Evolutionary conservation across 2,888 invertebrate genomes (phyloP).

Genomic region (Clunio marinus): DNA sequence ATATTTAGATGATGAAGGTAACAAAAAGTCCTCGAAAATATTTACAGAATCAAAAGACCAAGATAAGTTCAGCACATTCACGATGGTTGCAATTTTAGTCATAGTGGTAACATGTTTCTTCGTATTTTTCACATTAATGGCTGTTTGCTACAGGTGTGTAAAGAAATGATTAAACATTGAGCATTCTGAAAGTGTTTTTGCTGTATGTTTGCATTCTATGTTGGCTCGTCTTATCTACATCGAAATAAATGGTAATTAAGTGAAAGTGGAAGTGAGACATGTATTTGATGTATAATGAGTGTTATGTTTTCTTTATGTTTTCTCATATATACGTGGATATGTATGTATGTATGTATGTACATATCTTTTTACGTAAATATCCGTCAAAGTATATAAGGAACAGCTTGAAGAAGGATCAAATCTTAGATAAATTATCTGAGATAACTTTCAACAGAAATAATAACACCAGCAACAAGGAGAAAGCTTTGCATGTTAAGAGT

Average conservation of each 20-base stretch:
- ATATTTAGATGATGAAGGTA: too few relatives aligned
- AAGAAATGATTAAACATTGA: not conserved
- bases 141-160: constrained; percentile 88
- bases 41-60: constrained; percentile 68
- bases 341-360: too few relatives aligned
- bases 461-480: too few relatives aligned
- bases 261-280: not conserved
- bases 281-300: not conserved
- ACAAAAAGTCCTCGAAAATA: too few relatives aligned
- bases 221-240: not conserved
- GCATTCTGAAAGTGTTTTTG: too few relatives aligned
- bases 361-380: too few relatives aligned
- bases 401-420: too few relatives aligned
- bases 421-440: too few relatives aligned
- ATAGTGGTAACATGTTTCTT: constrained; percentile 89
- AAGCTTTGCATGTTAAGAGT: too few relatives aligned
- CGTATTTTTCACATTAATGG: constrained; percentile 92
- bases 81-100: constrained; percentile 89
- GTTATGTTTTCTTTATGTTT: not conserved
- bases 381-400: not conserved
- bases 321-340: too few relatives aligned
- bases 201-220: too few relatives aligned
- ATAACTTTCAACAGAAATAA: too few relatives aligned
- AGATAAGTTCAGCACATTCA: constrained; percentile 82
- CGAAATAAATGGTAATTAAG: constrained; percentile 5